Base-by-base conservation (phyloP, 2,888 invertebrate genomes). In the Azorinus chamasolen region DNA sequence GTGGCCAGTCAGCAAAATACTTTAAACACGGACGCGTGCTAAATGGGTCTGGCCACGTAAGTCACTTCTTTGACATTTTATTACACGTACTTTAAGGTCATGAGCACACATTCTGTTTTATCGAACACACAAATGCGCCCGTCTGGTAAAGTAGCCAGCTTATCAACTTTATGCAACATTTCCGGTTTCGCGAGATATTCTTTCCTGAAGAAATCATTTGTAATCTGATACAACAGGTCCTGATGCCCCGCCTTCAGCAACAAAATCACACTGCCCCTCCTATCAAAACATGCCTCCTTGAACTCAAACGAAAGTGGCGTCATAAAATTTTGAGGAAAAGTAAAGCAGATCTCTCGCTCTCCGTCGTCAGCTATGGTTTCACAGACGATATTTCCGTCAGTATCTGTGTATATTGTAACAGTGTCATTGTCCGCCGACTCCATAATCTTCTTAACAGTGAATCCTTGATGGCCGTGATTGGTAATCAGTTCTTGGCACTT, bases 81-180 rank as follows among this genome's bases (percentile, higher is more conserved):
- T 63, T 51, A 71, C 6, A 81, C 58, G 51, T 74, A 79, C 32
- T 58, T 61, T 1, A 80, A 63, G 10, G 73, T 80, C 73, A 80
- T 80, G 3, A 80, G 50, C 4, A 80, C 73, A 45, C 80, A 80
- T 20, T 77, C 76, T 2, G 65, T 63, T 46, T 74, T 80, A 46
- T 80, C 80, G 62, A 80, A 80, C 24, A 71, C 64, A 22, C 76
- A 76, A 10, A 80, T 37, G 50, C 80, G 63, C 14, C 80, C 80
- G 25, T 80, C 80, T 1, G 80, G 80, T 25, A 80, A 46, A 10
- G 73, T 73, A 14, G 80, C 70, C 0, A 80, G 66, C 32, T 76
- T 80, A 39, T 80, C 80, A 18, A 80, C 66, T 58, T 73, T 77
- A 43, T 77, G 80, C 12, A 80, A 54, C 76, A 80, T 76, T 27